Evolutionary conservation across 2,888 invertebrate species (phyloP), one percentile per base, ranked within the genome.

Genomic region (Trichacis sp.): DNA sequence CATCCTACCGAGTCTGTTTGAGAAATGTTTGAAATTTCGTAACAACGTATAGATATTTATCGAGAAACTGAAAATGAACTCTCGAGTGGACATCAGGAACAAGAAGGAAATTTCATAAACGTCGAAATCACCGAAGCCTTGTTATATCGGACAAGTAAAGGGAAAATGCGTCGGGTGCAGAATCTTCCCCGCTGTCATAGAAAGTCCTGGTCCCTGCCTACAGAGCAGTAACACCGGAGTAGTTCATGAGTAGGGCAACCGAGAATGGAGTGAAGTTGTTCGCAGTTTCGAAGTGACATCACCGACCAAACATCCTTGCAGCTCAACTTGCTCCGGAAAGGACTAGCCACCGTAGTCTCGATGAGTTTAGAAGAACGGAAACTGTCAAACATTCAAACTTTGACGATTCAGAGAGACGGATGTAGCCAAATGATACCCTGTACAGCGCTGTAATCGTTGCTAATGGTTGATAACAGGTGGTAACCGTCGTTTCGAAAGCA

Each of bases 111-210:
- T 33, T 33, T 33, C 8, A 6, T 33, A 33, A n/a, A 33, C 43
- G 52, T 57, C 57, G 65, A 54, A 65, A 65, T 61, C 61, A 54
- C 61, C 47, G 54, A 58, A 53, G 60, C 47, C 47, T 42, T 51
- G 61, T 61, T 54, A 61, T 61, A 65, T 65, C 54, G 58, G 60
- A 51, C 57, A 57, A 43, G 50, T 49, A 46, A 45, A 53, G 55
- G 61, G 58, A 58, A 50, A 57, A 58, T 57, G 57, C 45, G 30
- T 33, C 48, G 3, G n/a, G 17, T 33, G 24, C 48, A 17, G 33
- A 52, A 64, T 65, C 60, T 56, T 53, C 52, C 40, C 17, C 58
- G 47, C 38, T 58, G 50, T 54, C 54, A 48, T 50, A 50, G 38
- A 60, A 65, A 57, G 60, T 57, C 60, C 48, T 36, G 48, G 42